Percentiles rank a stretch among this genome's conserved stretches.
These are phyloP conservation scores for Cyclophora punctaria DNA, from an alignment of 2,888 invertebrate genomes.

Conservation along the genomic window DNA sequence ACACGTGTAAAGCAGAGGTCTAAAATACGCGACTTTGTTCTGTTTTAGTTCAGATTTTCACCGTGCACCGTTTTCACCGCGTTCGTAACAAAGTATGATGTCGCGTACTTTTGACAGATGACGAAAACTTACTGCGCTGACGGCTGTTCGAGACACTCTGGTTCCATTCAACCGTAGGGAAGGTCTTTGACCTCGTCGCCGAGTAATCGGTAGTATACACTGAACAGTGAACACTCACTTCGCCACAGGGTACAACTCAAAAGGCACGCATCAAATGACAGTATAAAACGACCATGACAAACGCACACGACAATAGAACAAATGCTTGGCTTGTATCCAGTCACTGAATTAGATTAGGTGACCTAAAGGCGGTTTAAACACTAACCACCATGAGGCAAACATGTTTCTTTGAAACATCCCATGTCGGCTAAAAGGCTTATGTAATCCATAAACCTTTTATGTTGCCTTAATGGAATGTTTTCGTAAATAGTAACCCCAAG, in stretches of 20 bases:
- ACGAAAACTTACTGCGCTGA: constrained; percentile 28
- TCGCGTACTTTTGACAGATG: constrained; percentile 31
- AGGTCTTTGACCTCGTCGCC: constrained; percentile 48
- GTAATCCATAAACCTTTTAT: no score
- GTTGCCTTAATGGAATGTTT: no score
- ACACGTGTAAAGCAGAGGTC: no score
- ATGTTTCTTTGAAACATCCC: no score
- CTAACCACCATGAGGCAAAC: no score
- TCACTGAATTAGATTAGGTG: constrained; percentile 57
- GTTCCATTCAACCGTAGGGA: constrained; percentile 39
- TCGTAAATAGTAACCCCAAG: no score
- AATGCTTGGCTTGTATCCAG: constrained; percentile 67
- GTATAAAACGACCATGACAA: constrained; percentile 50
- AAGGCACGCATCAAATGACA: constrained; percentile 40
- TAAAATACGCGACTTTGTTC: no score
- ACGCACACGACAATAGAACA: constrained; percentile 59
- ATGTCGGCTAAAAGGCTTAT: no score
- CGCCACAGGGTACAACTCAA: constrained; percentile 22
- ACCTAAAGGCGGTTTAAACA: constrained; percentile 27
- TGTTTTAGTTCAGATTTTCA: no score
- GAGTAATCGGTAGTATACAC: constrained; percentile 18
- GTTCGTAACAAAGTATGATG: constrained; percentile 3
- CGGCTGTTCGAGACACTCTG: constrained; percentile 34
- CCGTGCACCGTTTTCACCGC: no score
- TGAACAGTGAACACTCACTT: constrained; percentile 10